Conservation (phyloP, 2,888 invertebrate genomes). For the Hanleya hanleyi region DNA sequence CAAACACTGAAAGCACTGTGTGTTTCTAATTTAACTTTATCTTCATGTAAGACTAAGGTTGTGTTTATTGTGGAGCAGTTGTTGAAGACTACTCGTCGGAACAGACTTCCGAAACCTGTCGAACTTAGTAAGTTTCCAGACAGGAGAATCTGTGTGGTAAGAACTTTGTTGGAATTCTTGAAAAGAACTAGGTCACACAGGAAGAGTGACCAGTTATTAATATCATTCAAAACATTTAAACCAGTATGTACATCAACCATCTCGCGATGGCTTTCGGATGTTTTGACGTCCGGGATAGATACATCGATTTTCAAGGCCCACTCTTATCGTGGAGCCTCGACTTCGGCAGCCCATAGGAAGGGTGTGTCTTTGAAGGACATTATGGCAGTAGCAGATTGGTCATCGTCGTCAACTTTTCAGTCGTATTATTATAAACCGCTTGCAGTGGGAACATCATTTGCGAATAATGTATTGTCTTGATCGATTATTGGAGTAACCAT, state of each 20-base stretch:
- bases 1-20: neutral
- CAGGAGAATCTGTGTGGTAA: neutral
- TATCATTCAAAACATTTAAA: neutral
- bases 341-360: neutral
- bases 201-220: neutral
- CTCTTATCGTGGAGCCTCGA: neutral
- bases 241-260: neutral
- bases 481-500: too few species aligned
- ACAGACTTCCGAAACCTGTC: neutral
- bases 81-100: neutral
- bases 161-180: neutral
- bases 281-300: neutral
- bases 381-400: neutral
- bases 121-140: neutral
- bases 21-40: neutral
- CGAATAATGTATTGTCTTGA: neutral
- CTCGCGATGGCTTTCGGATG: neutral
- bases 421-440: neutral
- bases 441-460: neutral
- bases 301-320: neutral
- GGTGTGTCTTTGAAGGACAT: neutral
- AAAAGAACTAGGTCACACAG: neutral
- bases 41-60: neutral
- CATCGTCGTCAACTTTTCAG: neutral
- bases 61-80: neutral